Conservation (phyloP, 1,140 invertebrate genomes). For the Drosophila eugracilis region DNA sequence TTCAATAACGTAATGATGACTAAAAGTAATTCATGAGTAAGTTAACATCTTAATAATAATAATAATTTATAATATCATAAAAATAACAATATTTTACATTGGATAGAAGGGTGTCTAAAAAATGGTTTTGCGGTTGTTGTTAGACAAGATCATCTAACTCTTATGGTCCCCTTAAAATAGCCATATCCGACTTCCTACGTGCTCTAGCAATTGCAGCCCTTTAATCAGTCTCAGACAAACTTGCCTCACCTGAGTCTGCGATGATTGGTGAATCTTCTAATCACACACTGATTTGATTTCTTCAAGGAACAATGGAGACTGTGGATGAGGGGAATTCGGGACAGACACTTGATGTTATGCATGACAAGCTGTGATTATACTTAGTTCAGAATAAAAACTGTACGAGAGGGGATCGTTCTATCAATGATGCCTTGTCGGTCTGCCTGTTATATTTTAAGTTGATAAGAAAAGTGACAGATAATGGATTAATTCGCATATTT, state of each 20-base stretch:
- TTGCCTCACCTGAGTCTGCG: conserved; percentile 15
- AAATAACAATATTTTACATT: too few relatives aligned
- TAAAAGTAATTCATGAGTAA: too few relatives aligned
- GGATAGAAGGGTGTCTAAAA: too few relatives aligned
- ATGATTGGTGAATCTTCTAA: background rate
- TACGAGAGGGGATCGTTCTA: conserved; percentile 2
- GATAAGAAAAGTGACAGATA: conserved; percentile 30
- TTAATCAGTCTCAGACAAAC: background rate
- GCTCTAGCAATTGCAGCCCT: background rate
- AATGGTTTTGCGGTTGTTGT: background rate
- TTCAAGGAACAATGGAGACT: background rate
- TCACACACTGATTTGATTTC: background rate
- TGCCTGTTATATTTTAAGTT: conserved; percentile 17
- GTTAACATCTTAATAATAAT: too few relatives aligned
- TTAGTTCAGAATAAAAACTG: conserved; percentile 6
- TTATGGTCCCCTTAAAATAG: background rate
- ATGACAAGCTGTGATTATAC: conserved; percentile 10
- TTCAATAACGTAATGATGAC: too few relatives aligned
- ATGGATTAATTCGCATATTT: background rate
- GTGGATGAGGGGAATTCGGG: background rate
- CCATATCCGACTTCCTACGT: background rate
- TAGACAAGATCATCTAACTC: conserved; percentile 1
- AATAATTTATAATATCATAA: too few relatives aligned
- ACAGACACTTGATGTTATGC: conserved; percentile 11
- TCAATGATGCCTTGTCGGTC: conserved; percentile 13